Percentiles rank a stretch among this genome's conserved stretches.
These are phyloP conservation scores for Tenthredo mesomela DNA, from an alignment of 2,888 invertebrate species.

Conservation along the genomic window DNA sequence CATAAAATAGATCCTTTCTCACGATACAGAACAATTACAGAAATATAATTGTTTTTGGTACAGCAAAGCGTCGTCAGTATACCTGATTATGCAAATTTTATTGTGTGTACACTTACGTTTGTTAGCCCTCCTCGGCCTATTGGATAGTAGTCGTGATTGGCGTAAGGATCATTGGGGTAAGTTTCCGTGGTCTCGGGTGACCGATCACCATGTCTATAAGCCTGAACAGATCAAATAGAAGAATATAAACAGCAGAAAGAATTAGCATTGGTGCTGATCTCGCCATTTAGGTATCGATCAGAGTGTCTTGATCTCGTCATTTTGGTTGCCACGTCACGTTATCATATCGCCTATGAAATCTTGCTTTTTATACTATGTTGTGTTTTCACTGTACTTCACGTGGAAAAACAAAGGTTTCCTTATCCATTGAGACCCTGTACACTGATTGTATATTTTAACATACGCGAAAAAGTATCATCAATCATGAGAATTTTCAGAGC, in stretches of 20 bases:
- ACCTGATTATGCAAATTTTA: not conserved
- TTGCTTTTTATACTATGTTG: too few relatives aligned
- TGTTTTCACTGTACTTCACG: too few relatives aligned
- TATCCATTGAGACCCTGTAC: too few relatives aligned
- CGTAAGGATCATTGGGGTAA: slow-evolving; percentile 81
- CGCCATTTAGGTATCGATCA: not conserved
- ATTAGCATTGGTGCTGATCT: too few relatives aligned
- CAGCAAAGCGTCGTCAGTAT: not conserved
- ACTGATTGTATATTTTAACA: too few relatives aligned
- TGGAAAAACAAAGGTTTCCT: too few relatives aligned
- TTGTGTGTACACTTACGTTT: slow-evolving; percentile 78
- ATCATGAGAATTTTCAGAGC: too few relatives aligned
- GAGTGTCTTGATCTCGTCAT: not conserved
- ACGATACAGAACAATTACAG: not conserved
- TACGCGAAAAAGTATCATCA: too few relatives aligned
- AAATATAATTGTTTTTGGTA: not conserved
- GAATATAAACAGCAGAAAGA: not conserved
- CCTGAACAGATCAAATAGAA: slow-evolving; percentile 73
- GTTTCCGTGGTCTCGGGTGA: slow-evolving; percentile 81
- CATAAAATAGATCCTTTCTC: too few relatives aligned
- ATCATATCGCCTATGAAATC: too few relatives aligned
- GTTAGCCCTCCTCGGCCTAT: slow-evolving; percentile 84
- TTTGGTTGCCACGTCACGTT: too few relatives aligned
- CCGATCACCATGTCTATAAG: slow-evolving; percentile 87
- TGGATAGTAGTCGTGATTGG: slow-evolving; percentile 80